These are phyloP conservation scores for Thamnaconus septentrionalis DNA, from an alignment of 2,113 vertebrate genomes.

Conservation along the genomic window DNA sequence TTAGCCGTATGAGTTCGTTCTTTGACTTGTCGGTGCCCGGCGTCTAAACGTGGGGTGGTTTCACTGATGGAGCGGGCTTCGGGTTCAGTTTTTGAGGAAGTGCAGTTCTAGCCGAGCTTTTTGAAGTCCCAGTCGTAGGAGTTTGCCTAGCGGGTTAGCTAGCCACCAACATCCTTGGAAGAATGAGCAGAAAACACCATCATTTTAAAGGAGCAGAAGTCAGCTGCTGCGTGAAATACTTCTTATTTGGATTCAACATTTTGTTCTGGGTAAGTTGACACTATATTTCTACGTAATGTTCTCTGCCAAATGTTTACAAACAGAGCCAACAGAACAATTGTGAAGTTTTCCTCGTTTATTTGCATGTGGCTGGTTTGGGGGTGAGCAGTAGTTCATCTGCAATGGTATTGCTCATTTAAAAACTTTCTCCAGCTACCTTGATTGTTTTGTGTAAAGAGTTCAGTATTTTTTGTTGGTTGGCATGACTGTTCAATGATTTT, in stretches of 20 bases:
- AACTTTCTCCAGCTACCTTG: no score
- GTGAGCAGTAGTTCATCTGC: no score
- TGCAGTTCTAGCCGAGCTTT: conserved; percentile 31
- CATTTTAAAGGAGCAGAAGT: conserved; percentile 79
- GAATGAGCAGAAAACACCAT: conserved; percentile 79
- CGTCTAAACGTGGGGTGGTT: conserved; percentile 3
- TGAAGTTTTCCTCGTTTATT: no score
- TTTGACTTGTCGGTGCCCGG: background rate
- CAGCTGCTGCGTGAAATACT: conserved; percentile 82
- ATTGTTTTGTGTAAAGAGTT: no score
- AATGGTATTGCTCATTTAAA: no score
- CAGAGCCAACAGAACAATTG: no score
- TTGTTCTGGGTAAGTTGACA: conserved; percentile 78
- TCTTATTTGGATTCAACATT: conserved; percentile 81
- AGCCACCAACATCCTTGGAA: conserved; percentile 55
- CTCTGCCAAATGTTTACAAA: no score
- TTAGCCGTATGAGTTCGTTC: conserved; percentile 16
- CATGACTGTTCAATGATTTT: no score
- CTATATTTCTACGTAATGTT: no score
- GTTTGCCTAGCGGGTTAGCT: conserved; percentile 47
- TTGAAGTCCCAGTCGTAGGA: conserved; percentile 29
- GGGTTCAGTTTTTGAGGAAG: conserved; percentile 26
- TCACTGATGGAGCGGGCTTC: conserved; percentile 53
- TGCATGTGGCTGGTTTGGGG: no score
- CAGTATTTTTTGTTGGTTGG: no score